Evolutionary conservation across 37 sponge, comb jelly and placozoan genomes (phyloP).

Genomic region (Spongilla lacustris): DNA sequence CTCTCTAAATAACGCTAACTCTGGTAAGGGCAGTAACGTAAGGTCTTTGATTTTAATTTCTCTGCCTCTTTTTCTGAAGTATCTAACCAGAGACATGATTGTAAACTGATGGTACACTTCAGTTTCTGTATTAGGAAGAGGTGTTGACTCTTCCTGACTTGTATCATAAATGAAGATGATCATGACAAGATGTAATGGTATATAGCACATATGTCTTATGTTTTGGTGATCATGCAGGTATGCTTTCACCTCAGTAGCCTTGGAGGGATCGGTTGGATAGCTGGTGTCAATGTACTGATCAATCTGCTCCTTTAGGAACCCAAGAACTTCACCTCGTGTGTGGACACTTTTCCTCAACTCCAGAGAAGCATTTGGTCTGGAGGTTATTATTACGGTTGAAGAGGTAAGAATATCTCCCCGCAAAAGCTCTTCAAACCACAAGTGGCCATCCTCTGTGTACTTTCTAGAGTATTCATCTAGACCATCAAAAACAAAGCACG

Average conservation of each 20-base stretch:
- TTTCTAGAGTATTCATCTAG: slow-evolving; percentile 14
- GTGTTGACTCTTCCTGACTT: background rate
- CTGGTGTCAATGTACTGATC: background rate
- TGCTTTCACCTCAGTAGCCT: background rate
- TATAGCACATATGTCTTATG: slow-evolving; percentile 32
- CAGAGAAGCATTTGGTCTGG: slow-evolving; percentile 25
- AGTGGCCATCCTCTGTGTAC: no score
- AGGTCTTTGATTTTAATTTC: no score
- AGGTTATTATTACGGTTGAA: background rate
- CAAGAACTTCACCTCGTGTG: slow-evolving; percentile 22
- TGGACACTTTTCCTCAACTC: background rate
- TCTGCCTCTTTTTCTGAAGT: background rate
- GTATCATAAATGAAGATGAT: background rate
- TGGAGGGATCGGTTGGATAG: background rate
- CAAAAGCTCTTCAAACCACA: background rate
- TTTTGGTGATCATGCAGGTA: slow-evolving; percentile 15
- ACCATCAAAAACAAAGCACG: slow-evolving; percentile 27
- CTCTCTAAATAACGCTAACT: background rate
- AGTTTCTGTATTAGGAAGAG: slow-evolving; percentile 24
- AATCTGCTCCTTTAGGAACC: slow-evolving; percentile 5
- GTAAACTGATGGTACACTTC: slow-evolving; percentile 23
- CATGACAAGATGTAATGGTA: slow-evolving; percentile 34
- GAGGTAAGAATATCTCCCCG: background rate
- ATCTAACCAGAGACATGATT: background rate
- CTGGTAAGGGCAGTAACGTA: background rate